phyloP scores from a whole-genome alignment of 2,797 vertebrate species.

The Mico argentatus region DNA sequence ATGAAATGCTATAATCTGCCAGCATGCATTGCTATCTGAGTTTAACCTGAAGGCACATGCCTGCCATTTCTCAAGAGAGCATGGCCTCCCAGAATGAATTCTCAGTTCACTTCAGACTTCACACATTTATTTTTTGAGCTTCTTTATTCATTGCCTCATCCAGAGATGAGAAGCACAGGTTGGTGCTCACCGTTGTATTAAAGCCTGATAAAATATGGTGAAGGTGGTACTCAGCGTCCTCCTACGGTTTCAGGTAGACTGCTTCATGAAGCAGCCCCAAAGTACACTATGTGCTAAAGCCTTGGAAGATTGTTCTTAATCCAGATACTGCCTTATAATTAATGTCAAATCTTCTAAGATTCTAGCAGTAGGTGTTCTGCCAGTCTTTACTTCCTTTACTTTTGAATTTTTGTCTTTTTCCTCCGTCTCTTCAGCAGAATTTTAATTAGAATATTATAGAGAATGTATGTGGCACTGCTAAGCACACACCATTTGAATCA shows the following conservation, averaged over 20 bases:
- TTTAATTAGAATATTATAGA: conserved; percentile 6
- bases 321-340: neutral
- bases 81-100: neutral
- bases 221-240: neutral
- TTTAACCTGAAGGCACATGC: neutral
- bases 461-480: neutral
- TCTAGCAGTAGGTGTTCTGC: neutral
- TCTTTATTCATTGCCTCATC: neutral
- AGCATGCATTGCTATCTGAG: neutral
- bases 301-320: neutral
- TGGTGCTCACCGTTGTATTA: neutral
- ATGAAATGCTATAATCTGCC: neutral
- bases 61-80: neutral
- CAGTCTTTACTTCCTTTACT: neutral
- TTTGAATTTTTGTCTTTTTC: neutral
- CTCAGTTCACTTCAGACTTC: neutral
- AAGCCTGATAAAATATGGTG: neutral
- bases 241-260: neutral
- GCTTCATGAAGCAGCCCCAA: neutral
- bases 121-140: neutral
- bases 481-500: neutral
- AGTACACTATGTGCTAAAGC: neutral
- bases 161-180: neutral
- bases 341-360: neutral
- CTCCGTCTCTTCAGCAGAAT: neutral